A percentile compares a stretch with the other conserved stretches of the same genome.
These are phyloP conservation scores for Platysternon megacephalum DNA, from an alignment of 2,113 vertebrate genomes.

Conservation along the genomic window DNA sequence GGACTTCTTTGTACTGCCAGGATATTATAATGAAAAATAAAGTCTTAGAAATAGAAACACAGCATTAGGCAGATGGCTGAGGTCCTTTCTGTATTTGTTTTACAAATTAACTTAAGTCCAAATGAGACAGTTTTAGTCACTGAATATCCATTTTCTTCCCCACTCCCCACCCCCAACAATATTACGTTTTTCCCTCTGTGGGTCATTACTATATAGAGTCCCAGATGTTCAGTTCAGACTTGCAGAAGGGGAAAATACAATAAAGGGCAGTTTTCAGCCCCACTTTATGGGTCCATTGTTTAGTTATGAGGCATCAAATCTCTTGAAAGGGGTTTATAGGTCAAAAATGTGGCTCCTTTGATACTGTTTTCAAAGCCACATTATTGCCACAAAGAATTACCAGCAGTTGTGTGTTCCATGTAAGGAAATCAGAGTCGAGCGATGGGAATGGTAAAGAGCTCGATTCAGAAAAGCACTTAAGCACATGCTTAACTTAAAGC, in stretches of 20 bases:
- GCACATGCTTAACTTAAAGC: neutral
- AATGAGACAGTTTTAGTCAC: constrained; percentile 12
- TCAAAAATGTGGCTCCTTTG: neutral
- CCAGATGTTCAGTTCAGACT: accelerated
- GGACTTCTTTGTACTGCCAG: constrained; percentile 1
- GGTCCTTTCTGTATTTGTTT: constrained; percentile 57
- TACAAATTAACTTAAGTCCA: constrained; percentile 44
- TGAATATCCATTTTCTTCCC: neutral
- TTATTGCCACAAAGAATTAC: neutral
- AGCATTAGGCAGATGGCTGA: constrained; percentile 33
- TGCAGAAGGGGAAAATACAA: neutral
- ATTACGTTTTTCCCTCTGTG: accelerated
- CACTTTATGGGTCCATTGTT: neutral
- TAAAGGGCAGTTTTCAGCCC: neutral
- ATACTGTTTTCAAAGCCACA: neutral
- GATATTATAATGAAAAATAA: neutral
- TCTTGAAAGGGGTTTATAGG: neutral
- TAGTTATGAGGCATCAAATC: neutral
- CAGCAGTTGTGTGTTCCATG: accelerated
- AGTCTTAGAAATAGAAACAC: neutral
- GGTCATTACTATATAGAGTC: accelerated
- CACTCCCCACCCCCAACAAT: neutral
- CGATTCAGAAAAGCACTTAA: neutral
- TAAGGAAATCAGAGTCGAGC: neutral
- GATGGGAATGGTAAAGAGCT: neutral